Conservation (phyloP, 2,113 vertebrate species). For the Tupaia tana region DNA sequence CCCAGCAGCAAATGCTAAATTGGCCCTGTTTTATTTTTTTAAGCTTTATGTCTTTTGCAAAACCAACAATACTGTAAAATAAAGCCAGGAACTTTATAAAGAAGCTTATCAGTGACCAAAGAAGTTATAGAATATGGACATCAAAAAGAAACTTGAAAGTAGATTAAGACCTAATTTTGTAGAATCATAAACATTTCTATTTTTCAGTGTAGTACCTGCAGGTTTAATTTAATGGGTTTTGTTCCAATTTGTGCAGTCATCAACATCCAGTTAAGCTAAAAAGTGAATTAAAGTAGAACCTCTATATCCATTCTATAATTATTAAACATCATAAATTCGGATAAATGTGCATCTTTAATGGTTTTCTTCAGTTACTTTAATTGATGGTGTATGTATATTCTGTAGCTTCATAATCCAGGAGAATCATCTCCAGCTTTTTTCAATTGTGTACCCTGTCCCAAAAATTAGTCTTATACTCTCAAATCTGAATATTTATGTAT, state of each 20-base stretch:
- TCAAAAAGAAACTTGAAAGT: conserved; percentile 23
- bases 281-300: conserved; percentile 33
- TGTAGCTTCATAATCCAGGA: background rate
- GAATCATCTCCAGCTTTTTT: background rate
- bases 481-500: background rate
- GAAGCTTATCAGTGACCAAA: background rate
- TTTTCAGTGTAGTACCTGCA: background rate
- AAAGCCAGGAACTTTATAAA: conserved; percentile 21
- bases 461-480: background rate
- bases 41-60: conserved; percentile 43
- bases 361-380: conserved; percentile 22
- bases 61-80: conserved; percentile 48
- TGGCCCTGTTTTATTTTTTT: background rate
- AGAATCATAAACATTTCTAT: background rate
- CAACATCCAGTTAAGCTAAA: conserved; percentile 2
- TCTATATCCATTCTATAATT: background rate
- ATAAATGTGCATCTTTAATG: background rate
- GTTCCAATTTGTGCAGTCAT: background rate
- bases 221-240: background rate
- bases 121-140: background rate
- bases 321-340: background rate
- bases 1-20: background rate
- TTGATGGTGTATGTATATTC: background rate
- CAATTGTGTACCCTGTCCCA: background rate
- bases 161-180: conserved; percentile 29